Conservation (phyloP, 1,140 invertebrate genomes). For the Stegodyphus mimosarum region DNA sequence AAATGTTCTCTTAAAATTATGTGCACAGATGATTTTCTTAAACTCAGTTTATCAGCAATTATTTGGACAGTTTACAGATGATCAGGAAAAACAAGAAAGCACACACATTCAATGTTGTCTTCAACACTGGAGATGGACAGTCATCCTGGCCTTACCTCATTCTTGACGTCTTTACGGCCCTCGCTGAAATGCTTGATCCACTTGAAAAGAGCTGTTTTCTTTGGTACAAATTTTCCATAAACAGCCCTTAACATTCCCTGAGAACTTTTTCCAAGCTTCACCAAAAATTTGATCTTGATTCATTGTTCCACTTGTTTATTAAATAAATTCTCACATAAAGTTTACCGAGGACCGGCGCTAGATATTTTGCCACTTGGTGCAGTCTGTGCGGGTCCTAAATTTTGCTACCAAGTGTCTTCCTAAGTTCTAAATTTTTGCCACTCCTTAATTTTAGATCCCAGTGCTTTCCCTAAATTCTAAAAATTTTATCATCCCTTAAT, state of each 20-base stretch:
- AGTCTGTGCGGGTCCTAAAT: no score
- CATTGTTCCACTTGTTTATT: not conserved
- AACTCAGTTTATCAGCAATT: slow-evolving; percentile 3
- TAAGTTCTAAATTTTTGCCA: no score
- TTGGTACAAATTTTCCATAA: not conserved
- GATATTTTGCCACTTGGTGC: no score
- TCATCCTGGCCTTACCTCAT: not conserved
- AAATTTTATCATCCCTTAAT: no score
- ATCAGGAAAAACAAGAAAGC: not conserved
- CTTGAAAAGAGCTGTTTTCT: not conserved
- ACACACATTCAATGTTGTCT: not conserved
- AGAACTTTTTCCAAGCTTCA: not conserved
- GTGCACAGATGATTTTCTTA: not conserved
- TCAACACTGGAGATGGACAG: not conserved
- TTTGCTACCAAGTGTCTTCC: no score
- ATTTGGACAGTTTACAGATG: not conserved
- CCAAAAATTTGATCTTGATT: not conserved
- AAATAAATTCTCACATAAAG: no score
- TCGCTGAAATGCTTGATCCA: not conserved
- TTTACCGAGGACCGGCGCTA: no score
- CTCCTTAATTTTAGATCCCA: no score
- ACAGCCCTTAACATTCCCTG: not conserved
- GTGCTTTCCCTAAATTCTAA: no score
- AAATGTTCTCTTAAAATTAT: not conserved
- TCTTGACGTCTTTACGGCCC: not conserved